These are phyloP conservation scores for Lepisosteus osseus DNA, from an alignment of 2,113 vertebrate species.

Conservation along the genomic window DNA sequence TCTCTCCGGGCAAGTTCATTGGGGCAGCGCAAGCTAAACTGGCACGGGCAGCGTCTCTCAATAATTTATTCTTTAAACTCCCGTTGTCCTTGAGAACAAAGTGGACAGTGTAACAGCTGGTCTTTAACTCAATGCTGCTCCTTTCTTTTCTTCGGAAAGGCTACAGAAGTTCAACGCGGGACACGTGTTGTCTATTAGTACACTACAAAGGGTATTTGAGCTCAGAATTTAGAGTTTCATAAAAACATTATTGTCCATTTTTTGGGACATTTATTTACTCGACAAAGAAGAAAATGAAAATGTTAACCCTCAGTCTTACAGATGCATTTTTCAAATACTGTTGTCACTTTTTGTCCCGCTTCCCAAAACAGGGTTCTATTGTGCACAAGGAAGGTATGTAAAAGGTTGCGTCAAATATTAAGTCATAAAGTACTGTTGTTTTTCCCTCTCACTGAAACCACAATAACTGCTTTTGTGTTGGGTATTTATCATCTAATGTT, in stretches of 20 bases:
- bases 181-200: slow-evolving; percentile 80
- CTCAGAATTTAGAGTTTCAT: slow-evolving; percentile 82
- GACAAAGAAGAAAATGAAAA: slow-evolving; percentile 73
- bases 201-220: slow-evolving; percentile 82
- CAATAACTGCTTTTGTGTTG: slow-evolving; percentile 11
- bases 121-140: slow-evolving; percentile 50
- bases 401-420: slow-evolving; percentile 44
- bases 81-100: slow-evolving; percentile 74
- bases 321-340: slow-evolving; percentile 73
- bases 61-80: slow-evolving; percentile 71
- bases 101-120: slow-evolving; percentile 64
- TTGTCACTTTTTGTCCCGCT: slow-evolving; percentile 40
- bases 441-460: slow-evolving; percentile 38
- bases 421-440: slow-evolving; percentile 39
- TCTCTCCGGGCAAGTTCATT: slow-evolving; percentile 72
- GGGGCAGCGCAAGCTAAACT: slow-evolving; percentile 55
- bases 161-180: slow-evolving; percentile 78
- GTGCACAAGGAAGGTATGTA: slow-evolving; percentile 52
- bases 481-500: too few relatives aligned
- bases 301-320: slow-evolving; percentile 64
- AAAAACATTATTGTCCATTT: slow-evolving; percentile 90
- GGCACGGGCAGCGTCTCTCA: slow-evolving; percentile 53
- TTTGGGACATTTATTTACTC: slow-evolving; percentile 78
- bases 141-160: slow-evolving; percentile 61
- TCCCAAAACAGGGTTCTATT: slow-evolving; percentile 31